phyloP scores from a whole-genome alignment of 92 coral and sea anemone genomes.

The Zoanthus sansibaricus region DNA sequence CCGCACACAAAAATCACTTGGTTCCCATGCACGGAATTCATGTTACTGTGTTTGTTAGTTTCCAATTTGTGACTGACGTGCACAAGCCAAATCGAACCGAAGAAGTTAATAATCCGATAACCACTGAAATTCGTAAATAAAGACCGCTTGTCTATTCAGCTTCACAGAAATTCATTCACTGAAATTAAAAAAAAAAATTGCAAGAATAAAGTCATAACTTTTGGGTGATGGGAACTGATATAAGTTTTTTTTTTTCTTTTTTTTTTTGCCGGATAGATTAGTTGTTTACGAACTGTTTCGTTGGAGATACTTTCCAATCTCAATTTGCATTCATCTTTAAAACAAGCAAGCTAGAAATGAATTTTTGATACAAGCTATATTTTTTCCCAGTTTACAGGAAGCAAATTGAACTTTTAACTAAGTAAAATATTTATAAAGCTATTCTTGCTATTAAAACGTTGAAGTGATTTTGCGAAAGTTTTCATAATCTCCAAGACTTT shows the following conservation, averaged over 20 bases:
- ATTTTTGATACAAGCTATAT: background rate
- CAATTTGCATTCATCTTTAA: background rate
- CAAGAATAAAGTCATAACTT: too few species aligned
- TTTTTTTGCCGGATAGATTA: too few species aligned
- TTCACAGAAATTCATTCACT: background rate
- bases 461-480: background rate
- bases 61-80: background rate
- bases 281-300: background rate
- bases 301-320: background rate
- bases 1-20: slow-evolving; percentile 67
- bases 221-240: too few species aligned
- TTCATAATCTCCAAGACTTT: background rate
- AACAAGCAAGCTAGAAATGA: background rate
- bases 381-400: background rate
- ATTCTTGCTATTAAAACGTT: background rate
- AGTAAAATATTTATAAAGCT: background rate
- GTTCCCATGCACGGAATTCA: slow-evolving; percentile 4
- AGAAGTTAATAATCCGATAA: background rate
- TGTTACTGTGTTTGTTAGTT: background rate
- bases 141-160: background rate
- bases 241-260: too few species aligned
- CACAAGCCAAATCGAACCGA: background rate
- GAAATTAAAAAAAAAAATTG: background rate
- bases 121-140: too few species aligned
- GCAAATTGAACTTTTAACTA: background rate